Percentiles rank a stretch among this genome's conserved stretches.
These are phyloP conservation scores for Protonemura montana DNA, from an alignment of 2,888 invertebrate species.

Conservation along the genomic window DNA sequence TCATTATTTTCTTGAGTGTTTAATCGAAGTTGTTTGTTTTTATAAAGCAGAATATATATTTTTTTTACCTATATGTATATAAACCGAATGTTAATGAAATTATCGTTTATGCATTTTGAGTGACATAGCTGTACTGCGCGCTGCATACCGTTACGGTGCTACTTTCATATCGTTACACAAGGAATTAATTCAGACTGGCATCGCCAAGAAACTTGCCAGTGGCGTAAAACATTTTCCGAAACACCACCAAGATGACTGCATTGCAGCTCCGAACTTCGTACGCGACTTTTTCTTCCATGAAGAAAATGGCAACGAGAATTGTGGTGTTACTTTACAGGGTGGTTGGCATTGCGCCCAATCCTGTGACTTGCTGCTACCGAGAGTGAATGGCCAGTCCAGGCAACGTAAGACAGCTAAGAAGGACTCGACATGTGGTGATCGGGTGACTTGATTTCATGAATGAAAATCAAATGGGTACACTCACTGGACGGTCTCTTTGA, in stretches of 20 bases:
- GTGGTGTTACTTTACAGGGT: neutral
- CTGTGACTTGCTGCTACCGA: neutral
- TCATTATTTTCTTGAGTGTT: neutral
- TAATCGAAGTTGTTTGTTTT: neutral
- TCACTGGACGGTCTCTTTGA: constrained; percentile 14
- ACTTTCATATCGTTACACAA: neutral
- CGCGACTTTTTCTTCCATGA: neutral
- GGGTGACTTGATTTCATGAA: constrained; percentile 9
- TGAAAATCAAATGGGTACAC: constrained; percentile 20
- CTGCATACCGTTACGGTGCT: neutral
- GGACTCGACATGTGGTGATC: neutral
- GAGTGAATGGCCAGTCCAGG: neutral
- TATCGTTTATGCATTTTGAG: neutral
- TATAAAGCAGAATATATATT: neutral
- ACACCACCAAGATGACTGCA: constrained; percentile 21
- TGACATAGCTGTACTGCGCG: neutral
- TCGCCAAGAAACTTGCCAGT: neutral
- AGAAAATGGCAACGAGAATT: neutral
- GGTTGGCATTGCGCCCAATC: constrained; percentile 18
- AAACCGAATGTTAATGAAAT: neutral
- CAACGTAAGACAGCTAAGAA: neutral
- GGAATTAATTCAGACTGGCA: neutral
- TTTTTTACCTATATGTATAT: neutral
- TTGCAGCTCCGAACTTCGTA: constrained; percentile 28
- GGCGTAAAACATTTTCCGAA: neutral